Base-by-base conservation (phyloP, 2,888 invertebrate genomes). In the Parochlus steinenii region DNA sequence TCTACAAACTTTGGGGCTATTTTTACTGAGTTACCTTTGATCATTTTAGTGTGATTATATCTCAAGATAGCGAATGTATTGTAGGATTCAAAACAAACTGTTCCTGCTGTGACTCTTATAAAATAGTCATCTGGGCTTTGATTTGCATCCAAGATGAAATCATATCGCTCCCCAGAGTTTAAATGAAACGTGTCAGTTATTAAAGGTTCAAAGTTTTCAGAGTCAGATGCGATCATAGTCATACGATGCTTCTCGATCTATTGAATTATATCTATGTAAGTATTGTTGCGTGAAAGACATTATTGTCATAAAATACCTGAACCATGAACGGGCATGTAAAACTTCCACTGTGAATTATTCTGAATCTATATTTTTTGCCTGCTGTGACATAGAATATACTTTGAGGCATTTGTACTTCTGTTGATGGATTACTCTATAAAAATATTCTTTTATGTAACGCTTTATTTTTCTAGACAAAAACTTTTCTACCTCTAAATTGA, bases 81-180 rank as follows among this genome's bases (percentile, higher is more conserved):
- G 17, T 16, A 29, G 11, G 7, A 12, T 11, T 26, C 19, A 14
- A 20, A 26, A 19, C 41, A 43, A n/a, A 33, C 23, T 10, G 38
- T 38, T n/a, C 35, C 10, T 10, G 35, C 24, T 33, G 33, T 39
- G 3, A 35, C 22, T 18, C 33, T 28, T 11, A 43, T 28, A 40
- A 41, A 43, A 25, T 38, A 43, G 15, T 39, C 22, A 16, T 37
- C 33, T 57, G 43, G 56, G 55, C 4, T 48, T 48, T 53, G 49
- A 39, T 49, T 46, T 3, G 59, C 56, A 17, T 46, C 42, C 6
- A 62, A 37, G 3, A 61, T 50, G 20, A 62, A 50, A 41, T 61
- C 61, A 46, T 52, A 61, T 30, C 62, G 44, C 41, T 63, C 63
- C 2, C 64, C 64, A 22, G 58, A 45, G 25, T 54, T 43, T 5